Conservation (phyloP, 2,797 vertebrate species). For the Gallinago stenura region DNA sequence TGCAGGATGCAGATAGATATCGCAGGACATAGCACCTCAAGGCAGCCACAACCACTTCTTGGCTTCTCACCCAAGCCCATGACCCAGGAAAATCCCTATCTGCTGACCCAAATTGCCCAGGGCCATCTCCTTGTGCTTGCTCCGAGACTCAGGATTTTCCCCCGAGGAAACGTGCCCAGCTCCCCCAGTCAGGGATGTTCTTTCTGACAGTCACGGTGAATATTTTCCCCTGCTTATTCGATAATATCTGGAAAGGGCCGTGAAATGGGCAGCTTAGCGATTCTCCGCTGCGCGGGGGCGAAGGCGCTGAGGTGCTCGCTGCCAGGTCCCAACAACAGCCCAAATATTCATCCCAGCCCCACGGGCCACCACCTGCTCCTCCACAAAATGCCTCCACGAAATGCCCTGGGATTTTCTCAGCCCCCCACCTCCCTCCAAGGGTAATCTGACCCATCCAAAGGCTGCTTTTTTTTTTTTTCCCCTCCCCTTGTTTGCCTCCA, state of each 20-base stretch:
- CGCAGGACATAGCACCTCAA: neutral
- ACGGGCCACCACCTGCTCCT: slow-evolving; percentile 2
- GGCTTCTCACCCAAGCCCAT: neutral
- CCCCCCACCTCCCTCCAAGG: accelerated
- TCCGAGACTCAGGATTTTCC: neutral
- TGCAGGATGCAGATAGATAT: neutral
- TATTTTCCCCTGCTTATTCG: neutral
- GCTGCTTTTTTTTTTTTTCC: neutral
- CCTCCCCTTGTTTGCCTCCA: neutral
- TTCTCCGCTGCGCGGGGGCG: neutral
- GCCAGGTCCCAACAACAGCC: neutral
- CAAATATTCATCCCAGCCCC: neutral
- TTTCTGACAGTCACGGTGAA: slow-evolving; percentile 51
- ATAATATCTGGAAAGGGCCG: slow-evolving; percentile 5
- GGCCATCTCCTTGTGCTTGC: neutral
- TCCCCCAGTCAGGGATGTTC: slow-evolving; percentile 9
- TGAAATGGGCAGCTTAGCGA: slow-evolving; percentile 14
- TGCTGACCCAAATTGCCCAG: neutral
- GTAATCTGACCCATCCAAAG: neutral
- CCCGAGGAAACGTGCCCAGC: neutral
- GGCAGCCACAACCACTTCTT: neutral
- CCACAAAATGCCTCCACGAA: neutral
- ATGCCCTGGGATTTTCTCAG: neutral
- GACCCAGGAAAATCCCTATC: neutral
- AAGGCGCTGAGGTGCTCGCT: neutral